Conservation (phyloP, 2,888 invertebrate genomes). For the Gymnosoma rotundatum region DNA sequence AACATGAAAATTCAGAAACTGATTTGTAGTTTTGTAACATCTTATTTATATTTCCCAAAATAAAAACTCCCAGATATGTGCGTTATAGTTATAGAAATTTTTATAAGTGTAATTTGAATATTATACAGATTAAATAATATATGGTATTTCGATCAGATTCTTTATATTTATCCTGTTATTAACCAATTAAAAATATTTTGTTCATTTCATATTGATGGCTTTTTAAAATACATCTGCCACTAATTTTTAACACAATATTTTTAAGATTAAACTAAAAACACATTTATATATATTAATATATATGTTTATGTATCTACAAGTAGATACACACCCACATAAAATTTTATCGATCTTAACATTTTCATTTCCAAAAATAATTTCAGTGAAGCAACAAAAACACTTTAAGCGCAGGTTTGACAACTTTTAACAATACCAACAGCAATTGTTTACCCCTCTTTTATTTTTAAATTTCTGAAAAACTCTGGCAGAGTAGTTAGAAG, state of each 20-base stretch:
- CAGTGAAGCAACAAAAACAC: slow-evolving; percentile 9
- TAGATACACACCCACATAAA: slow-evolving; percentile 21
- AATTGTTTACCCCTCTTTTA: no score
- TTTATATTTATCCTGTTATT: slow-evolving; percentile 41
- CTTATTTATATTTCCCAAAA: no score
- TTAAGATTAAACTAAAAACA: slow-evolving; percentile 36
- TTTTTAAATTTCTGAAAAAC: no score
- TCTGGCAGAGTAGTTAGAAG: no score
- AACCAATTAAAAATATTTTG: slow-evolving; percentile 25
- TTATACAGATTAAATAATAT: neutral
- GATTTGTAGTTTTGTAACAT: no score
- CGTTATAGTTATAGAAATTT: no score
- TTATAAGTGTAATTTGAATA: neutral
- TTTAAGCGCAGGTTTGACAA: slow-evolving; percentile 17
- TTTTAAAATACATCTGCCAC: slow-evolving; percentile 48
- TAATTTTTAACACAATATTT: slow-evolving; percentile 44
- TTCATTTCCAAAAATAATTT: slow-evolving; percentile 44
- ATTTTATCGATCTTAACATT: slow-evolving; percentile 43
- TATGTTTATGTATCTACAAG: neutral
- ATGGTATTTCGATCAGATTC: neutral
- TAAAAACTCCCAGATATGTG: no score
- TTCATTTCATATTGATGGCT: slow-evolving; percentile 54
- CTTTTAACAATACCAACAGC: neutral
- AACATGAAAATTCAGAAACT: no score
- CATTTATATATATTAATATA: no score